These are phyloP conservation scores for Probosciger aterrimus DNA, from an alignment of 2,113 vertebrate species.

Conservation along the genomic window DNA sequence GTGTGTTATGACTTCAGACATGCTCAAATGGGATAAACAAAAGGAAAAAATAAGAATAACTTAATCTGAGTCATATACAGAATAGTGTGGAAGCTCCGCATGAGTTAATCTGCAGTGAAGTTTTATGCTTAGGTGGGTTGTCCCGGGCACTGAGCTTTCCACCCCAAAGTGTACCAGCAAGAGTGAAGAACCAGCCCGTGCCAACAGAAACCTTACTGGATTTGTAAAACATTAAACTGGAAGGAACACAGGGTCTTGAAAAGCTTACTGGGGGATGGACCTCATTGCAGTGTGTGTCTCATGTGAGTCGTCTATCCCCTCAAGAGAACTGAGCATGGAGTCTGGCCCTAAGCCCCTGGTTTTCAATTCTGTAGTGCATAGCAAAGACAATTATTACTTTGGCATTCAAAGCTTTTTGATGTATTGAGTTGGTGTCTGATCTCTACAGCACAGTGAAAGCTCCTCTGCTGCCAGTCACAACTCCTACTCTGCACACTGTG, in stretches of 20 bases:
- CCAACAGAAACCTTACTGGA: neutral
- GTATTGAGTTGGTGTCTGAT: neutral
- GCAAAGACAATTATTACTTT: neutral
- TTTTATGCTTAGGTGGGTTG: neutral
- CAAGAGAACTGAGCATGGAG: neutral
- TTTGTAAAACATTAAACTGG: neutral
- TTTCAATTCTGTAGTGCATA: neutral
- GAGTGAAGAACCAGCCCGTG: neutral
- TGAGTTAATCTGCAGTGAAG: neutral
- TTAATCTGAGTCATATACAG: neutral
- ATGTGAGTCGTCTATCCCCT: rapidly evolving
- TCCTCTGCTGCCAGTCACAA: neutral
- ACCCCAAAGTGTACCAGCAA: neutral
- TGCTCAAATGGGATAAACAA: slow-evolving; percentile 30
- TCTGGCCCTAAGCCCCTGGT: neutral
- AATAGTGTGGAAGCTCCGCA: neutral
- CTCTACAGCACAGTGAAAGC: neutral
- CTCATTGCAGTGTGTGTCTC: neutral
- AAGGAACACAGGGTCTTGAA: neutral
- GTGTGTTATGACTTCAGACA: slow-evolving; percentile 8
- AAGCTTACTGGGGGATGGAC: neutral
- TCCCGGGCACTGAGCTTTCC: neutral
- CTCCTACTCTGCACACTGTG: neutral
- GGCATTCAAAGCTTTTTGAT: neutral
- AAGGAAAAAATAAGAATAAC: neutral